A percentile compares a stretch with the other conserved stretches of the same genome.
These are phyloP conservation scores for Corynorhinus townsendii DNA, from an alignment of 2,113 vertebrate genomes.

Conservation along the genomic window DNA sequence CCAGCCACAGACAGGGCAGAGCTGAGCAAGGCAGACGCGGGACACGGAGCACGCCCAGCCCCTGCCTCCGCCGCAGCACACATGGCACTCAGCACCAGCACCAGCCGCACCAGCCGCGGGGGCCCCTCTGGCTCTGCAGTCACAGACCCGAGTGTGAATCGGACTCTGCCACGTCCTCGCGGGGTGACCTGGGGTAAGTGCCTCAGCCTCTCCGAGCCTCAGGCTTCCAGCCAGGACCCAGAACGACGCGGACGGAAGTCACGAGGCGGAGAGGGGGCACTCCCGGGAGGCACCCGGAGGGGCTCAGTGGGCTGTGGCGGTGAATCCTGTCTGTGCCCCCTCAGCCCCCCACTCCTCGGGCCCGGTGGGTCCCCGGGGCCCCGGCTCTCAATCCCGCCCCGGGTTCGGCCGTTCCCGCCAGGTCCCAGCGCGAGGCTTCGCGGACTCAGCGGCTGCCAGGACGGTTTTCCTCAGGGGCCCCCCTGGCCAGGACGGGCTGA, in stretches of 20 bases:
- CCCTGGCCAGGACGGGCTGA: conserved; percentile 32
- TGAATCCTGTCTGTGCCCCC: not conserved
- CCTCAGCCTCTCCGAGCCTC: not conserved
- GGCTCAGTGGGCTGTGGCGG: not conserved
- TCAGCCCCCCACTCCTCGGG: not conserved
- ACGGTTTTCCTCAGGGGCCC: not conserved
- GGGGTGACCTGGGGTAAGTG: not conserved
- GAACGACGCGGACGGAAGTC: rapidly evolving
- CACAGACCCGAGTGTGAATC: not conserved
- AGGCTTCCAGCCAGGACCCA: not conserved
- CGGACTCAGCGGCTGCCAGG: not conserved
- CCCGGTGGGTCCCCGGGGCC: not conserved
- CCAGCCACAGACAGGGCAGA: not conserved
- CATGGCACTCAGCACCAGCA: too few species aligned
- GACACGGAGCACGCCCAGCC: too few species aligned
- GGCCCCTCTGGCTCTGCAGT: not conserved
- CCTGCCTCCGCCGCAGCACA: not conserved
- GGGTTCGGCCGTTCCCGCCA: not conserved
- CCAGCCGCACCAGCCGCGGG: not conserved
- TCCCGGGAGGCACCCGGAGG: rapidly evolving
- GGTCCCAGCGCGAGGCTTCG: not conserved
- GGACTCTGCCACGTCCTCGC: not conserved
- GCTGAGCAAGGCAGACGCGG: too few species aligned
- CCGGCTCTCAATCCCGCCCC: not conserved
- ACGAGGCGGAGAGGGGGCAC: not conserved